phyloP scores from a whole-genome alignment of 1,140 invertebrate genomes.

The Nymphalis io region DNA sequence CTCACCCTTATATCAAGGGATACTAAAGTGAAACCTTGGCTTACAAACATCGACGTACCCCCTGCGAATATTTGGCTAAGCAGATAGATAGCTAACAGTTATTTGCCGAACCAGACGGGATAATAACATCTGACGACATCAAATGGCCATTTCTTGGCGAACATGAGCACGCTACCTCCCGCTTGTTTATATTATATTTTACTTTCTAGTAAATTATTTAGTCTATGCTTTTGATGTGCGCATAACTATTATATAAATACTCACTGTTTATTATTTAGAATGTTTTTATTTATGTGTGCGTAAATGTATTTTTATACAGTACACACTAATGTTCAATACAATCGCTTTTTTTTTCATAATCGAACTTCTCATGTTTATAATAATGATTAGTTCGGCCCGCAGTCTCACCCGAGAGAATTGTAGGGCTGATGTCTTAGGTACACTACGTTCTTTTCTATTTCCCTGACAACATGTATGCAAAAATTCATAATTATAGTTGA shows the following conservation, averaged over 20 bases:
- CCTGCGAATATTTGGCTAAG: conserved; percentile 22
- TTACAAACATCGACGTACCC: conserved; percentile 13
- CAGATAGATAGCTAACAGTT: conserved; percentile 20
- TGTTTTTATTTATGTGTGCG: too few relatives aligned
- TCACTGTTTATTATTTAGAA: too few relatives aligned
- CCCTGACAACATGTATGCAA: too few relatives aligned
- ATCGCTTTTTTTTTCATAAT: too few relatives aligned
- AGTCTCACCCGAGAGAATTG: too few relatives aligned
- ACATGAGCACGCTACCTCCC: conserved; percentile 8
- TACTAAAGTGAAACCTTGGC: not conserved
- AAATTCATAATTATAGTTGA: too few relatives aligned
- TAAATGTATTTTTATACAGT: too few relatives aligned
- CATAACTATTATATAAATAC: not conserved
- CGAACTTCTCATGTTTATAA: too few relatives aligned
- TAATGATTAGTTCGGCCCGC: too few relatives aligned
- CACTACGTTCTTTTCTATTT: too few relatives aligned
- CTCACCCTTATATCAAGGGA: not conserved
- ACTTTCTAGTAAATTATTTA: not conserved
- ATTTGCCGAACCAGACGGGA: conserved; percentile 31
- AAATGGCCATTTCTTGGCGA: conserved; percentile 39
- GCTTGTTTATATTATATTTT: conserved; percentile 12
- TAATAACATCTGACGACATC: conserved; percentile 36
- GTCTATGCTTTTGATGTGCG: not conserved
- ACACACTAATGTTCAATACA: too few relatives aligned
- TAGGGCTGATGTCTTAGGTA: too few relatives aligned